Conservation (phyloP, 2,797 vertebrate genomes). For the Sebastes minor region DNA sequence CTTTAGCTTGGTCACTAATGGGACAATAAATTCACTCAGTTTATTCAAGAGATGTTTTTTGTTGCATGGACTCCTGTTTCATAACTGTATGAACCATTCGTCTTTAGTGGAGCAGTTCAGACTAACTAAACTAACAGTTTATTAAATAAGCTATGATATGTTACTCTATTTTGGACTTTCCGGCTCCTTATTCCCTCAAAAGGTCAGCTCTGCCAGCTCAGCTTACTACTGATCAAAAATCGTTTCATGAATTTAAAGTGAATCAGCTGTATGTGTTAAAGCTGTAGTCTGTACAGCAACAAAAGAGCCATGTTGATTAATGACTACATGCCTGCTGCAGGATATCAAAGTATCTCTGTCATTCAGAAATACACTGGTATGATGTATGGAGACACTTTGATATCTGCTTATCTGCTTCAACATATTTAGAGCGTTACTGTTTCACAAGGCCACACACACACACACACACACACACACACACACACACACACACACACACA, state of each 20-base stretch:
- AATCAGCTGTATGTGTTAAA: background rate
- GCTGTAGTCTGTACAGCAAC: background rate
- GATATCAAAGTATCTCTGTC: slow-evolving; percentile 5
- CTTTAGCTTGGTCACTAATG: background rate
- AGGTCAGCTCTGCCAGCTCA: background rate
- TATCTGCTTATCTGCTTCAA: background rate
- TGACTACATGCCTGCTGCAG: background rate
- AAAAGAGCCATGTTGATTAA: background rate
- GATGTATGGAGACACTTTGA: slow-evolving; percentile 7
- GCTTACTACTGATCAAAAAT: background rate
- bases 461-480: background rate
- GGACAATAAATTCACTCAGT: background rate
- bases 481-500: too few relatives aligned
- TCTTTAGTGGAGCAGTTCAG: background rate
- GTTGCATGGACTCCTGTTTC: background rate
- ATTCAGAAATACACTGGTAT: slow-evolving; percentile 2
- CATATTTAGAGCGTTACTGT: background rate
- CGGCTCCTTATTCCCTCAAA: background rate
- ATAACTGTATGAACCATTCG: background rate
- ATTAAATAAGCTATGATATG: too few relatives aligned
- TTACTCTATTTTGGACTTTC: background rate
- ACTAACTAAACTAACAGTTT: background rate
- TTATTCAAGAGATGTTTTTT: background rate
- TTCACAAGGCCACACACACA: background rate
- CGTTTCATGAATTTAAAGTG: background rate